Conservation (phyloP, 2,888 invertebrate genomes). For the Drosophila falleni region DNA sequence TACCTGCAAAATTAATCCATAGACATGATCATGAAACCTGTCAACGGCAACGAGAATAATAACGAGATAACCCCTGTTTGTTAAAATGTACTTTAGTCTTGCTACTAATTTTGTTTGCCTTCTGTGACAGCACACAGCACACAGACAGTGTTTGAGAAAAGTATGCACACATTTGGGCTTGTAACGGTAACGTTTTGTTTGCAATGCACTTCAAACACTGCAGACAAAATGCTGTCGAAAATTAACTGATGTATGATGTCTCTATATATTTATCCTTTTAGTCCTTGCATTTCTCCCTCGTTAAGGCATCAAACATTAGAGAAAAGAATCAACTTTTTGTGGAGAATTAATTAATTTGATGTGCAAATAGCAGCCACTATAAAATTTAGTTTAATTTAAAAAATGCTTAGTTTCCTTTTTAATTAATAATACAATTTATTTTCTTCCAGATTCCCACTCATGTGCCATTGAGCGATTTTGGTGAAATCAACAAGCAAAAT, state of each 20-base stretch:
- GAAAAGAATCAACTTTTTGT: conserved; percentile 45
- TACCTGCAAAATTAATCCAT: not conserved
- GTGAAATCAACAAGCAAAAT: conserved; percentile 40
- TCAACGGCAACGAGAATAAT: not conserved
- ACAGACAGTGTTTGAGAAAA: conserved; percentile 64
- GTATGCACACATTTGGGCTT: conserved; percentile 60
- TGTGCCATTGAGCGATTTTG: conserved; percentile 28
- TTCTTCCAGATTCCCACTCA: conserved; percentile 46
- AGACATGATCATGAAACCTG: not conserved
- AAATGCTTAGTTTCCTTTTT: not conserved
- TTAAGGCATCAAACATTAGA: conserved; percentile 67
- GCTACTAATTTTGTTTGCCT: conserved; percentile 76
- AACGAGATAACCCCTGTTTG: conserved; percentile 25
- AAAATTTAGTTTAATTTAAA: not conserved
- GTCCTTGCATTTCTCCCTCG: conserved; percentile 1
- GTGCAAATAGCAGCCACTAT: conserved; percentile 60
- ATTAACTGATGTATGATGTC: conserved; percentile 47
- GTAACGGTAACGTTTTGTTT: conserved; percentile 62
- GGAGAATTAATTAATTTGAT: conserved; percentile 76
- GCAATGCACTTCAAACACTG: conserved; percentile 75
- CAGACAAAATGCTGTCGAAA: conserved; percentile 80
- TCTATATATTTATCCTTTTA: conserved; percentile 27
- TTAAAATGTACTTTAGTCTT: conserved; percentile 72
- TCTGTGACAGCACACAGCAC: conserved; percentile 36
- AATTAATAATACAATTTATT: not conserved